Percentiles rank a stretch among this genome's conserved stretches.
These are phyloP conservation scores for Listronotus oregonensis DNA, from an alignment of 1,140 invertebrate genomes.

Conservation along the genomic window DNA sequence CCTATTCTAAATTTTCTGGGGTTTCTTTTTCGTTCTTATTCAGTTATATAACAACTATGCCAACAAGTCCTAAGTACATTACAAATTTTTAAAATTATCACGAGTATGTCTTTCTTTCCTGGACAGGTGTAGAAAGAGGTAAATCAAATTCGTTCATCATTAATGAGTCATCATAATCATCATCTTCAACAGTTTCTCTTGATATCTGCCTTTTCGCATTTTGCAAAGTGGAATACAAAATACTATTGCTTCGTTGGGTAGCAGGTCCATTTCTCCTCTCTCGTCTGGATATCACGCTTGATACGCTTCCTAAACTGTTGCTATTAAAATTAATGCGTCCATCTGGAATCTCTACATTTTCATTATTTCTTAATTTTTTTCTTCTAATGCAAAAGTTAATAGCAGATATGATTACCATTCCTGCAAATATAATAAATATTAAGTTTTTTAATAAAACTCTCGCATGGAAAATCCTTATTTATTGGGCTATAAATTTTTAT, in stretches of 20 bases:
- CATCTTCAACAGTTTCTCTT: not conserved
- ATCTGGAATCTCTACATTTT: not conserved
- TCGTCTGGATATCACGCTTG: conserved; percentile 6
- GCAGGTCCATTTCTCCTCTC: not conserved
- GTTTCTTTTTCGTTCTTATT: too few species aligned
- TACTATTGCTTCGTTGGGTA: conserved; percentile 15
- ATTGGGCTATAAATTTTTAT: too few species aligned
- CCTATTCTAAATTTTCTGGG: too few species aligned
- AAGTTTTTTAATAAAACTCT: too few species aligned
- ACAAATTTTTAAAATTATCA: too few species aligned
- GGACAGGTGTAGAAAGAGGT: conserved; percentile 40
- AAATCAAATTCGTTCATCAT: conserved; percentile 31
- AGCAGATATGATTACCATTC: conserved; percentile 16
- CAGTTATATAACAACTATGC: too few species aligned
- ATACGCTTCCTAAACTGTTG: not conserved
- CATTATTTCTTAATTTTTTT: conserved; percentile 6
- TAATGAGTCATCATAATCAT: conserved; percentile 9
- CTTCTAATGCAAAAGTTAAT: not conserved
- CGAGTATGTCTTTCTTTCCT: conserved; percentile 45
- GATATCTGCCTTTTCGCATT: not conserved
- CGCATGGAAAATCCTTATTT: too few species aligned
- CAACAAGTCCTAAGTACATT: too few species aligned
- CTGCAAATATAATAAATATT: conserved; percentile 10
- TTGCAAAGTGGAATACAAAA: conserved; percentile 14
- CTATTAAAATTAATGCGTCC: not conserved